Evolutionary conservation across 2,797 vertebrate genomes (phyloP), one percentile per base, ranked within the genome.

Genomic region (Furcifer pardalis): DNA sequence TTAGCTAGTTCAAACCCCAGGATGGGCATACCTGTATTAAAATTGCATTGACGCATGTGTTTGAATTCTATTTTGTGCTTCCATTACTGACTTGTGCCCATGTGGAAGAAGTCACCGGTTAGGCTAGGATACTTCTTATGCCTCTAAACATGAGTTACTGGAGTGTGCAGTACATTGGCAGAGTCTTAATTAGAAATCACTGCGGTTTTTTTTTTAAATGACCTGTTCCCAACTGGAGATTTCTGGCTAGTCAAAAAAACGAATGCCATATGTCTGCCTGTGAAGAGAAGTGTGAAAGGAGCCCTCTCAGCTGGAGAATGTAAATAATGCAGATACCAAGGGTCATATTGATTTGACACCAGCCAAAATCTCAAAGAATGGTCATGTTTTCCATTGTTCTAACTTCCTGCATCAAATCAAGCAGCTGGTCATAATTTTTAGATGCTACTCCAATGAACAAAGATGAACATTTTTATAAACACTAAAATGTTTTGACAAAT

Each of bases 171-270:
- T 35, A 89, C 82, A 74, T 86, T 92, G 90, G 76, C 91, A 89
- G 82, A 89, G 66, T 71, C 84, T 93, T 94, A 92, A 90, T 94
- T 92, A 91, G 63, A 91, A 88, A 91, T 79, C 87, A 83, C 69
- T n/a, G 82, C n/a, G n/a, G n/a, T n/a, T n/a, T n/a, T n/a, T n/a
- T 23, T 81, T 90, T 85, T 92, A 89, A 83, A 86, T 91, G 76
- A 83, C 88, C 88, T 79, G 66, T 3, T 90, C 81, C 87, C 88
- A 42, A 56, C 82, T 91, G 90, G 84, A 85, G 12, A 77, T 89
- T 88, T 89, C 87, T 93, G 91, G 86, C 84, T 78, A 56, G 79
- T n/a, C 82, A 78, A 81, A 74, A 72, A 84, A 8, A 0, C 5
- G 17, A 23, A 21, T 84, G 84, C 89, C 91, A 90, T 87, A 89